phyloP scores from a whole-genome alignment of 1,140 invertebrate species.

The Paramacrobiotus metropolitanus region DNA sequence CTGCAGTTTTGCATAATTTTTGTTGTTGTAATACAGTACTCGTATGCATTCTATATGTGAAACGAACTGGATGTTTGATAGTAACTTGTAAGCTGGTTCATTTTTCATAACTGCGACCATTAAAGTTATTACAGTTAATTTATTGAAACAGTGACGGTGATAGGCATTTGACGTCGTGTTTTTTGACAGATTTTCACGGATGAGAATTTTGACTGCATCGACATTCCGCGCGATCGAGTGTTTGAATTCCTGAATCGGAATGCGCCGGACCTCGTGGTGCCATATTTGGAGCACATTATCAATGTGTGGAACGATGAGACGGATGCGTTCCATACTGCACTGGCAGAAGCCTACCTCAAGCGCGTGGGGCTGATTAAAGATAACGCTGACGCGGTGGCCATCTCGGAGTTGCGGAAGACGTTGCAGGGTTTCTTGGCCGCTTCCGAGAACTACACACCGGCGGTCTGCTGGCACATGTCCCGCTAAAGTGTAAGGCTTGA shows the following conservation, averaged over 20 bases:
- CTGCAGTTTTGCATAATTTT: too few relatives aligned
- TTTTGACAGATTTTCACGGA: constrained; percentile 57
- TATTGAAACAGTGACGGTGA: too few relatives aligned
- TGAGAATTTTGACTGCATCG: constrained; percentile 62
- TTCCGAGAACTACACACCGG: constrained; percentile 7
- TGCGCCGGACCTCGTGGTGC: constrained; percentile 54
- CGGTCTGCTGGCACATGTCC: constrained; percentile 5
- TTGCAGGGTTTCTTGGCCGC: constrained; percentile 7
- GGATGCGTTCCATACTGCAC: constrained; percentile 61
- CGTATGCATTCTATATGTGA: too few relatives aligned
- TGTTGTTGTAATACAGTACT: too few relatives aligned
- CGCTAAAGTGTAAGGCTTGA: constrained; percentile 6
- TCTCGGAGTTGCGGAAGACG: constrained; percentile 2
- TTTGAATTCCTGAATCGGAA: constrained; percentile 61
- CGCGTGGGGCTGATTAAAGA: constrained; percentile 18
- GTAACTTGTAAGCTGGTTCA: too few relatives aligned
- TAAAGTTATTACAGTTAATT: too few relatives aligned
- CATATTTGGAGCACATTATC: constrained; percentile 60
- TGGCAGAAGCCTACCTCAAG: constrained; percentile 32
- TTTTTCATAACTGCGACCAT: too few relatives aligned
- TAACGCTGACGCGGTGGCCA: constrained; percentile 14
- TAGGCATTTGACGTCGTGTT: too few relatives aligned
- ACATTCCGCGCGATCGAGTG: constrained; percentile 59
- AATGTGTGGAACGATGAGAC: constrained; percentile 63
- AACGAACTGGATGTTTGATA: too few relatives aligned